Base-by-base conservation (phyloP, 2,888 invertebrate genomes). In the Lepidocyrtinus sp. region DNA sequence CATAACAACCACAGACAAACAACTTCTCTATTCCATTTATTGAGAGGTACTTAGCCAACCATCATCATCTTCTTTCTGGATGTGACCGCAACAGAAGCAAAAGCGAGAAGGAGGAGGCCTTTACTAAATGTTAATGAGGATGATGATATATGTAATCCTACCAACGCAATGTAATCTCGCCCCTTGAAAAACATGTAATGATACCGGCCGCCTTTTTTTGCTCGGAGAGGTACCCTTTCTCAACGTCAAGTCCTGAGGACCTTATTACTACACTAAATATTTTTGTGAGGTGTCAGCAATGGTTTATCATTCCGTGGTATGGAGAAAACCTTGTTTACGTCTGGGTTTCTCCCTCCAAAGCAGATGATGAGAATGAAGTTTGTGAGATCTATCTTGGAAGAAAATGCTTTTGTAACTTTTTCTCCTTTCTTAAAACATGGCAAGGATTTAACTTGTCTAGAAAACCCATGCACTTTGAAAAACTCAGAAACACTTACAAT, bases 261-360 rank as follows among this genome's bases (percentile, higher is more conserved):
- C 50, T 50, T 50, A 17, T n/a, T n/a, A 50, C 50, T 36, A 36
- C 36, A 50, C 12, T n/a, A 50, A 50, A 26, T 67, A 72, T 27
- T 69, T 55, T 46, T 71, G 17, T 78, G 78, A 78, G 78, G 78
- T 78, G 73, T 78, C 73, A 78, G 78, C 55, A 78, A 73, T 78
- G 78, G 78, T 78, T 78, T 78, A 78, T 78, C 78, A 78, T 73
- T 26, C 64, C 64, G 67, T 59, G 72, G 67, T 45, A n/a, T n/a
- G 36, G 55, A 76, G 61, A 63, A n/a, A n/a, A n/a, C n/a, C n/a
- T n/a, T n/a, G n/a, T n/a, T n/a, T n/a, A 9, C 50, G 26, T 55
- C 71, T 7, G 24, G 46, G 36, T 61, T 45, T 21, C 71, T 55
- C 22, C 19, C 50, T 50, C 62, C 45, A 9, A 12, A 45, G 12